Evolutionary conservation across 1,140 invertebrate genomes (phyloP).

Genomic region (Antheraea pernyi): DNA sequence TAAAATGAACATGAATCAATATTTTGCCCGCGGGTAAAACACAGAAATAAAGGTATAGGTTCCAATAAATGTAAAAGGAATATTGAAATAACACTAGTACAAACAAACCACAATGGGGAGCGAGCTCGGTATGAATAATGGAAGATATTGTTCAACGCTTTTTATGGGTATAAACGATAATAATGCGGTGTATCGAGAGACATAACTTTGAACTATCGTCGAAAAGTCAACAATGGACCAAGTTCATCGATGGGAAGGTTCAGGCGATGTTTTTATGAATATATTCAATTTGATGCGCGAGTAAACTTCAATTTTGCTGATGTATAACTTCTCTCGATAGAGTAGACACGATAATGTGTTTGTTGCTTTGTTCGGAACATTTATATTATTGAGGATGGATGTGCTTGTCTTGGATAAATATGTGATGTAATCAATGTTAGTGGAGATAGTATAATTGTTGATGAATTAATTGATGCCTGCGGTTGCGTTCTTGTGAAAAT

Average conservation of each 20-base stretch:
- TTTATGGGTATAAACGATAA: slow-evolving; percentile 7
- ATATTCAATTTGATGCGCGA: slow-evolving; percentile 43
- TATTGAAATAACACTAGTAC: slow-evolving; percentile 5
- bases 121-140: not conserved
- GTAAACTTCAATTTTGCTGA: slow-evolving; percentile 31
- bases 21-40: not conserved
- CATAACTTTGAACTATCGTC: slow-evolving; percentile 22
- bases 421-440: too few relatives aligned
- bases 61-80: not conserved
- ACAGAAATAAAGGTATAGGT: not conserved
- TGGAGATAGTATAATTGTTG: too few relatives aligned
- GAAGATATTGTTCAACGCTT: not conserved
- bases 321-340: slow-evolving; percentile 10
- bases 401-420: too few relatives aligned
- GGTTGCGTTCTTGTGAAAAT: too few relatives aligned
- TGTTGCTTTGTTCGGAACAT: not conserved
- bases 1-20: slow-evolving; percentile 1
- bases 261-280: slow-evolving; percentile 34
- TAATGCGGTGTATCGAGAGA: slow-evolving; percentile 15
- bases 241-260: slow-evolving; percentile 24
- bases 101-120: not conserved
- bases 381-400: too few relatives aligned
- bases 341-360: not conserved
- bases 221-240: slow-evolving; percentile 26
- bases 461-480: too few relatives aligned